Base-by-base conservation (phyloP, 2,797 vertebrate genomes). In the Dallia pectoralis region DNA sequence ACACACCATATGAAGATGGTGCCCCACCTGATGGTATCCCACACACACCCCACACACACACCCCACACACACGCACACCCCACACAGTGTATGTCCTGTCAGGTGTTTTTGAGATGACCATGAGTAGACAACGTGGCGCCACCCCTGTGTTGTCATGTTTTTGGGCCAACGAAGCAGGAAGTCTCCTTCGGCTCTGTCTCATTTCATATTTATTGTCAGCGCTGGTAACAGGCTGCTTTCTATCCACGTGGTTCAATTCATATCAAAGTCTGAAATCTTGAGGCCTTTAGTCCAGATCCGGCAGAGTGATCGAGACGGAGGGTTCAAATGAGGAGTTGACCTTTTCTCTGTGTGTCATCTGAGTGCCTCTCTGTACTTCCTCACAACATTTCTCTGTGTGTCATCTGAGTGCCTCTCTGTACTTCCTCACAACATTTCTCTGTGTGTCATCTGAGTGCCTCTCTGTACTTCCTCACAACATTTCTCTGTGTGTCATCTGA, bases 311-410 rank as follows among this genome's bases (percentile, higher is more conserved):
- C 64, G 72, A 72, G 67, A 67, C 18, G 1, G 66, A 71, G 63
- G 61, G 29, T 73, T 51, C 74, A 83, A 88, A 81, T 78, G 76
- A 80, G 25, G 6, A 40, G 67, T 49, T 81, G 79, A 83, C 79
- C 77, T 84, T 82, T 85, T 51, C 40, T 68, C 49, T 53, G 62
- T 18, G 40, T 48, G 51, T 22, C 51, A 4, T 61, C 36, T 6
- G 36, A 40, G 36, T 71, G 71, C 64, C 44, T 59, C 78, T 32
- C 36, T 36, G 66, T 15, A 22, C 70, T 72, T 69, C 59, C 68
- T 77, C 30, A 11, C n/a, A n/a, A n/a, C n/a, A n/a, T n/a, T n/a
- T n/a, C n/a, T n/a, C n/a, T n/a, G n/a, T n/a, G 48, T 69, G 5
- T 16, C 78, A 32, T 75, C 74, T 6, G 36, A 40, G 36, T 71